Percentiles rank a stretch among this genome's conserved stretches.
phyloP scores from a whole-genome alignment of 2,797 vertebrate species.

The Enteromius argenteus region DNA sequence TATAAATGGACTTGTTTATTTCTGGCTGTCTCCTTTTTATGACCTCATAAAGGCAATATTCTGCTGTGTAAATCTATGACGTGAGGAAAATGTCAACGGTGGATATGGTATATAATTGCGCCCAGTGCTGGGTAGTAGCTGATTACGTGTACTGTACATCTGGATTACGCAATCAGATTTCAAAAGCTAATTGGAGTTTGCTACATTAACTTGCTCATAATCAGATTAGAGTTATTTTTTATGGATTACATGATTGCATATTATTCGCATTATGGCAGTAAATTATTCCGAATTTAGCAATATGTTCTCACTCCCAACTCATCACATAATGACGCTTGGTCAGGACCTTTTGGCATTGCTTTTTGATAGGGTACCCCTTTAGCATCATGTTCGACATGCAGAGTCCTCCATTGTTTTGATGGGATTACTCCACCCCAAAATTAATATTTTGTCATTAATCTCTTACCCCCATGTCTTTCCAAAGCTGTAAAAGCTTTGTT shows the following conservation, averaged over 20 bases:
- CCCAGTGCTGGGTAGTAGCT: neutral
- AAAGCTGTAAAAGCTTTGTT: no score
- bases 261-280: neutral
- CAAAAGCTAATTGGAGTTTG: neutral
- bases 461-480: no score
- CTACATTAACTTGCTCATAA: neutral
- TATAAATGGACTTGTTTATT: slow-evolving; percentile 59
- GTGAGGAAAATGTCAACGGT: slow-evolving; percentile 38
- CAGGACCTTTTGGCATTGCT: no score
- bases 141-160: neutral
- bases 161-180: neutral
- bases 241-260: neutral
- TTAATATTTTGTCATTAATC: no score
- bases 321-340: no score
- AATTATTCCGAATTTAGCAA: no score
- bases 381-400: no score
- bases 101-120: slow-evolving; percentile 39
- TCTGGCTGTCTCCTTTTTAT: slow-evolving; percentile 55
- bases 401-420: no score
- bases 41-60: slow-evolving; percentile 52
- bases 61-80: slow-evolving; percentile 45
- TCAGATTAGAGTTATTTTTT: neutral
- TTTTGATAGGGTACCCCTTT: no score
- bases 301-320: no score
- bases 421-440: no score